Conservation (phyloP, 2,888 invertebrate genomes). For the Scaptomyza polygonia region DNA sequence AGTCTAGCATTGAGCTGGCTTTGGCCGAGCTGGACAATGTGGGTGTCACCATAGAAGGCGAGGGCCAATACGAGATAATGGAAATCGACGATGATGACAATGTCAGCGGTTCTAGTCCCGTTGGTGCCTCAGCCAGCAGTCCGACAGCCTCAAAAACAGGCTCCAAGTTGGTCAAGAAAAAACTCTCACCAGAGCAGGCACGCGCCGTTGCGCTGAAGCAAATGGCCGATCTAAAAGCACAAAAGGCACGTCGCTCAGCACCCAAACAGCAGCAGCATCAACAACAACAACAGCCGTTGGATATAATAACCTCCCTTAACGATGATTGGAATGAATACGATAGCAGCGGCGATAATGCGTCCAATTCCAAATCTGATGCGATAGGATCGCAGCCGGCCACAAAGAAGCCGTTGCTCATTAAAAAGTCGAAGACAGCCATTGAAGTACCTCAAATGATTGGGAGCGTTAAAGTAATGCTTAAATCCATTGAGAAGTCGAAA, state of each 20-base stretch:
- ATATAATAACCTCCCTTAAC: constrained; percentile 79
- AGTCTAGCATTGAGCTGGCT: constrained; percentile 48
- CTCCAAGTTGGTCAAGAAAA: constrained; percentile 39
- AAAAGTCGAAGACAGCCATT: constrained; percentile 23
- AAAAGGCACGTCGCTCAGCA: constrained; percentile 63
- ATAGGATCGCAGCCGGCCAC: constrained; percentile 9
- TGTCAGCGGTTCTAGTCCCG: constrained; percentile 20
- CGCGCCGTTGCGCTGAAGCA: constrained; percentile 83
- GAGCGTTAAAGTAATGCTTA: constrained; percentile 45
- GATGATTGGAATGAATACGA: constrained; percentile 84
- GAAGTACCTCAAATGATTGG: constrained; percentile 17
- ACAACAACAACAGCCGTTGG: constrained; percentile 35
- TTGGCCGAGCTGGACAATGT: constrained; percentile 63
- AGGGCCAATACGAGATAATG: constrained; percentile 83
- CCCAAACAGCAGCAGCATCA: constrained; percentile 44
- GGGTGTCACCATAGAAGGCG: constrained; percentile 82
- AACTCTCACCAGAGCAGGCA: constrained; percentile 77
- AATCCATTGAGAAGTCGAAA: constrained; percentile 27
- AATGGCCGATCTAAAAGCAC: constrained; percentile 69
- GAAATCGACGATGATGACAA: constrained; percentile 77
- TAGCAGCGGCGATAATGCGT: constrained; percentile 39
- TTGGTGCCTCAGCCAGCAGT: constrained; percentile 5
- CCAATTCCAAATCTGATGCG: constrained; percentile 15
- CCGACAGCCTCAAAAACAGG: constrained; percentile 8
- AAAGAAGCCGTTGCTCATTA: constrained; percentile 31